Evolutionary conservation across 2,797 vertebrate genomes (phyloP).

Genomic region (Linurgus olivaceus): DNA sequence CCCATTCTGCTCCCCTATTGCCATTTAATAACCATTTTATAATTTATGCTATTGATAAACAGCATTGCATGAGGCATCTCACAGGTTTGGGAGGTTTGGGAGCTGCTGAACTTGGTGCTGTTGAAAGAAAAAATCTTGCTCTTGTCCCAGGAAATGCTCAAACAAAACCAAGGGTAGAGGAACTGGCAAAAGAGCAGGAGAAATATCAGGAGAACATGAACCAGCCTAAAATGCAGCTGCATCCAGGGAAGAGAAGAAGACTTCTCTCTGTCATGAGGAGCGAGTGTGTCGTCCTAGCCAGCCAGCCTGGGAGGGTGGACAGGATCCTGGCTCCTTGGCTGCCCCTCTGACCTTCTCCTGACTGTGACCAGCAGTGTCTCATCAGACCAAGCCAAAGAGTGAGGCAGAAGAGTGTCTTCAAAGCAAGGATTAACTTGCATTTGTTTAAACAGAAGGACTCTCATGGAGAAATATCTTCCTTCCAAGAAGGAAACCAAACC

Average conservation of each 20-base stretch:
- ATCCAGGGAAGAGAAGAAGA: neutral
- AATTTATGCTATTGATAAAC: neutral
- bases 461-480: neutral
- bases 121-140: neutral
- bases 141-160: neutral
- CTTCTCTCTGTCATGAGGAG: neutral
- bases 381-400: neutral
- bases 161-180: neutral
- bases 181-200: neutral
- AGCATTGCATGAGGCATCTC: neutral
- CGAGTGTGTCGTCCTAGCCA: neutral
- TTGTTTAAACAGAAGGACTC: neutral
- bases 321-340: neutral
- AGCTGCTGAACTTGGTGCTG: neutral
- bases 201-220: neutral
- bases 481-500: neutral
- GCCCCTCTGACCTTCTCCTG: neutral
- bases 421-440: neutral
- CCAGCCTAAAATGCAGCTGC: neutral
- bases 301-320: neutral
- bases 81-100: neutral
- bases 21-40: neutral
- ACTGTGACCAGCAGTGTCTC: neutral
- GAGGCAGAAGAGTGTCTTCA: neutral
- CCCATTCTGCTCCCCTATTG: neutral